Conservation (phyloP, 2,113 vertebrate genomes). For the Lagopus muta region DNA sequence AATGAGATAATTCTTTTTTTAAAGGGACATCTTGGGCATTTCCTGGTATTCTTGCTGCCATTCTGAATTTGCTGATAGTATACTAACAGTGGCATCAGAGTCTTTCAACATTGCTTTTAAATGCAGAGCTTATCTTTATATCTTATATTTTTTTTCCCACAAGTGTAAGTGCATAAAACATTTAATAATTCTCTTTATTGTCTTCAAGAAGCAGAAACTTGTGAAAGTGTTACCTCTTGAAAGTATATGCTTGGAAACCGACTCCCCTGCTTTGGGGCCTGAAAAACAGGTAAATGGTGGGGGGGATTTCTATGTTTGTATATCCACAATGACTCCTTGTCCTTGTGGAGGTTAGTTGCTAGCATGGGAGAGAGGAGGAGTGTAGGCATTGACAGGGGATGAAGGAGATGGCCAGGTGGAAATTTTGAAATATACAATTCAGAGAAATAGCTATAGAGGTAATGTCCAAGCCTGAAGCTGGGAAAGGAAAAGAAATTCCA, state of each 20-base stretch:
- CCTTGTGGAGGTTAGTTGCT: not conserved
- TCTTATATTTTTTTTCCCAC: not conserved
- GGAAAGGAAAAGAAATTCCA: not conserved
- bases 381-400: fast-evolving
- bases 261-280: constrained; percentile 93
- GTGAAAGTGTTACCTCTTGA: constrained; percentile 93
- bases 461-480: not conserved
- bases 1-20: not conserved
- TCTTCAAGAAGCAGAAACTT: constrained; percentile 95
- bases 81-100: not conserved
- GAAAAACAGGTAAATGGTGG: constrained; percentile 87
- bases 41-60: not conserved
- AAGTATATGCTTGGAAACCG: constrained; percentile 93
- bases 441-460: not conserved
- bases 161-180: not conserved
- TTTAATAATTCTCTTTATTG: constrained; percentile 66
- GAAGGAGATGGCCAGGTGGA: not conserved
- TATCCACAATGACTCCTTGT: not conserved
- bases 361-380: fast-evolving
- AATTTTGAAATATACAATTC: not conserved
- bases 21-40: not conserved
- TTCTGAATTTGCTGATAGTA: not conserved
- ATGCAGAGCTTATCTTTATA: not conserved
- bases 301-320: not conserved
- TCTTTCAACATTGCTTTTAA: not conserved